Evolutionary conservation across 1,140 invertebrate genomes (phyloP).

Genomic region (Drosophila pruinosa): DNA sequence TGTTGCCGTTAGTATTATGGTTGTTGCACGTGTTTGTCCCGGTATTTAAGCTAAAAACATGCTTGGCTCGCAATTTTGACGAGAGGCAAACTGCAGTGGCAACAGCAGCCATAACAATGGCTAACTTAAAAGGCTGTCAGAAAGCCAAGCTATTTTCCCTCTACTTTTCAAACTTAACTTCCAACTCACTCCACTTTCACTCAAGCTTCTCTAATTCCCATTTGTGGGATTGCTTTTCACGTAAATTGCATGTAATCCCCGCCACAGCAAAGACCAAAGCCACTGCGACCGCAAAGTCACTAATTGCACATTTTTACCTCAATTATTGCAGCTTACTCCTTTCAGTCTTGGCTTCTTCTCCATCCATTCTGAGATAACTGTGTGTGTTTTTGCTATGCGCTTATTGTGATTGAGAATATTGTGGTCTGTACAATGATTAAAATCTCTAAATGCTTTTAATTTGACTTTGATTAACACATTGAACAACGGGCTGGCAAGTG

Average conservation of each 20-base stretch:
- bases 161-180: not conserved
- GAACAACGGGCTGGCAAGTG: not conserved
- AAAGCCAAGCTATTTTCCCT: constrained; percentile 17
- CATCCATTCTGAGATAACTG: constrained; percentile 44
- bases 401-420: constrained; percentile 11
- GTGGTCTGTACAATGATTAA: constrained; percentile 29
- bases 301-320: constrained; percentile 78
- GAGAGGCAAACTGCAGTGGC: constrained; percentile 10
- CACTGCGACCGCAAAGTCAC: constrained; percentile 51
- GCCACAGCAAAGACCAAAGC: constrained; percentile 44
- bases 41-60: constrained; percentile 53
- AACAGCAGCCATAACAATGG: constrained; percentile 43
- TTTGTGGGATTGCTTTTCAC: constrained; percentile 32
- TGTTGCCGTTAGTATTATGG: not conserved
- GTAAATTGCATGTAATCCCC: constrained; percentile 70
- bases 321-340: constrained; percentile 72
- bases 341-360: constrained; percentile 1
- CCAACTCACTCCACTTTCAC: not conserved
- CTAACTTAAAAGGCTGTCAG: constrained; percentile 26
- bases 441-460: constrained; percentile 31
- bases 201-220: not conserved
- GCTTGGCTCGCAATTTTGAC: constrained; percentile 28
- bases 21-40: constrained; percentile 32
- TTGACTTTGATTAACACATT: constrained; percentile 35
- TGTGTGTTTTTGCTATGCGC: constrained; percentile 7